Evolutionary conservation across 2,888 invertebrate genomes (phyloP), one percentile per base, ranked within the genome.

Genomic region (Chymomyza caudatula): DNA sequence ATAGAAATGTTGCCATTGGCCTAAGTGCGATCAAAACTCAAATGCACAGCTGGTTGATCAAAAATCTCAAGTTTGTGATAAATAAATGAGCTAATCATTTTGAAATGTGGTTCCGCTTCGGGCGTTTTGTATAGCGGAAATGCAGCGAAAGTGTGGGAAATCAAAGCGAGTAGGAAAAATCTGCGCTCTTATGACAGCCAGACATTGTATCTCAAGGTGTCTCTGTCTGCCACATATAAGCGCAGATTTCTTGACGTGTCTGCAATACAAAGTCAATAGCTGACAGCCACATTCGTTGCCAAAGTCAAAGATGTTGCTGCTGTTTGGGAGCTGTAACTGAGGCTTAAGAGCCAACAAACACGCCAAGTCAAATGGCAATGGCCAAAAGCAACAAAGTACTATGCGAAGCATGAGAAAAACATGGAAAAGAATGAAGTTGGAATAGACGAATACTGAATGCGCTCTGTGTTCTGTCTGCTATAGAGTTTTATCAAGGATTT

Each of bases 381-480:
- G 78, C 80, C 80, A 83, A 17, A 78, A 80, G 83, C 80, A 78
- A 76, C 79, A 76, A 76, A 76, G 83, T 78, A 80, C 83, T 82
- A 47, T 15, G 47, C 62, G 29, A 37, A 63, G 54, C 64, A 59
- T 65, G 25, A 61, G 29, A 67, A 56, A 13, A 58, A 51, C 53
- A 53, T 20, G n/a, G n/a, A 37, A 37, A n/a, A 43, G n/a, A 13
- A 11, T 20, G 0, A 42, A 43, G n/a, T 1, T 1, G 3, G 11
- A 2, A 1, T 37, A 37, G 11, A 11, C 11, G 29, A 37, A 8
- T 37, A 37, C 2, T 37, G 11, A 37, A 37, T 37, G 11, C 29
- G 2, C 29, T 37, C 11, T 37, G 25, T 25, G 3, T 25, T 1
- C 25, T 6, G 6, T 6, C 5, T 5, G 25, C 1, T 25, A 6